Evolutionary conservation across 1,140 invertebrate genomes (phyloP), one percentile per base, ranked within the genome.

Genomic region (Drosophila jambulina): DNA sequence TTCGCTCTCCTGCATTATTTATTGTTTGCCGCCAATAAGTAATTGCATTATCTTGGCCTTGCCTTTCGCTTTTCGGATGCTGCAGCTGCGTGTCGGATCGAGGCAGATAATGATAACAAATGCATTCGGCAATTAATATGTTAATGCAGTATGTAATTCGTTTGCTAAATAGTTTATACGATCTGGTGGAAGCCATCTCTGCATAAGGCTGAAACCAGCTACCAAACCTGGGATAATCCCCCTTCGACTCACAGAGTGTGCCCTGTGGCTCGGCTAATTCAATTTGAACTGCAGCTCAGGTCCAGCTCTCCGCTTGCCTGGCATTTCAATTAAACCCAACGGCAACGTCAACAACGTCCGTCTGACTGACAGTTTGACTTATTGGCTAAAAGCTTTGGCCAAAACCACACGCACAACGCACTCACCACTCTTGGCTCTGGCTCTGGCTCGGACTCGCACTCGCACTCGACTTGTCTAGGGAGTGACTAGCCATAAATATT

Each of bases 401-500:
- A 75, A 63, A 75, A 57, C 36, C 70, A 71, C 56, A 62, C 36
- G 23, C 43, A 62, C 36, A 25, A 51, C 29, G 49, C 70, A 75
- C 61, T 75, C 70, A 34, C 46, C 53, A n/a, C 32, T 70, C 53
- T 19, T 36, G 49, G 48, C 36, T 27, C 46, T 51, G 36, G 4
- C 38, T 42, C 8, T 19, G 42, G 4, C 36, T 25, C 58, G 43
- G 45, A 4, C 42, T 45, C 1, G 7, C 21, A 10, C 42, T 43
- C 42, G 23, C 13, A 12, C 21, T 8, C 13, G 54, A 49, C 74
- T 61, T 69, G 75, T 62, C 75, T 69, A 64, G 77, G 67, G 56
- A 72, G 82, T 85, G 82, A 80, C 74, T 85, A 81, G 82, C 40
- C 81, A 77, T 48, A 78, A 49, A 75, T 78, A 74, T 85, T 78